Percentiles rank a stretch among this genome's conserved stretches.
These are phyloP conservation scores for Thamnaconus septentrionalis DNA, from an alignment of 2,113 vertebrate species.

Conservation along the genomic window DNA sequence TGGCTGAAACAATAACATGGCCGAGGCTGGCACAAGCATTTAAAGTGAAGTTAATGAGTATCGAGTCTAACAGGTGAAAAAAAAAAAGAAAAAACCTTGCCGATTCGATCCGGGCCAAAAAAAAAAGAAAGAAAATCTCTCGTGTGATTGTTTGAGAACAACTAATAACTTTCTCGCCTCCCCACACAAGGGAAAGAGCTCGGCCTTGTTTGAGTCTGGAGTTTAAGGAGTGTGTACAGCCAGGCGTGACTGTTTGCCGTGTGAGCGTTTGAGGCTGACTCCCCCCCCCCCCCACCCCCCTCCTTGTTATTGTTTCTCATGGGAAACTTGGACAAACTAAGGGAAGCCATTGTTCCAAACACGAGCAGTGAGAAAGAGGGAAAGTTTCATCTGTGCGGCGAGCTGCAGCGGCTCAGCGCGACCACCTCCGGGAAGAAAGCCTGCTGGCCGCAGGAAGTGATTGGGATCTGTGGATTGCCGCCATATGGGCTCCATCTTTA, in stretches of 20 bases:
- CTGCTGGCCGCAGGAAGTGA: slow-evolving; percentile 8
- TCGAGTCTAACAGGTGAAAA: too few relatives aligned
- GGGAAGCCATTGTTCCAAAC: slow-evolving; percentile 35
- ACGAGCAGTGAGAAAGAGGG: background rate
- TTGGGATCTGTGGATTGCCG: slow-evolving; percentile 5
- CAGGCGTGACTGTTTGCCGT: slow-evolving; percentile 65
- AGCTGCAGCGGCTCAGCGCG: background rate
- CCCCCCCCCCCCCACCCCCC: slow-evolving; percentile 4
- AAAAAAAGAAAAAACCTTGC: too few relatives aligned
- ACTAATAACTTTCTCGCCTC: background rate
- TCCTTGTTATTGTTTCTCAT: slow-evolving; percentile 55
- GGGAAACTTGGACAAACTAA: slow-evolving; percentile 36
- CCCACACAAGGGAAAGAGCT: slow-evolving; percentile 1
- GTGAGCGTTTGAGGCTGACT: slow-evolving; percentile 31
- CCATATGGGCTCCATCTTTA: background rate
- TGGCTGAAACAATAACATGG: slow-evolving; percentile 6
- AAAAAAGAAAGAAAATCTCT: too few relatives aligned
- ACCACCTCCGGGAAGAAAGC: slow-evolving; percentile 5
- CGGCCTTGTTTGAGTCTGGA: slow-evolving; percentile 52
- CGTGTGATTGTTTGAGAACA: too few relatives aligned
- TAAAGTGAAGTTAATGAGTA: too few relatives aligned
- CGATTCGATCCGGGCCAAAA: too few relatives aligned
- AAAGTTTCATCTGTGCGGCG: background rate
- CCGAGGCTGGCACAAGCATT: slow-evolving; percentile 6
- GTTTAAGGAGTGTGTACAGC: slow-evolving; percentile 53